Conservation (phyloP, 2,797 vertebrate genomes). For the Sebastes taczanowskii region DNA sequence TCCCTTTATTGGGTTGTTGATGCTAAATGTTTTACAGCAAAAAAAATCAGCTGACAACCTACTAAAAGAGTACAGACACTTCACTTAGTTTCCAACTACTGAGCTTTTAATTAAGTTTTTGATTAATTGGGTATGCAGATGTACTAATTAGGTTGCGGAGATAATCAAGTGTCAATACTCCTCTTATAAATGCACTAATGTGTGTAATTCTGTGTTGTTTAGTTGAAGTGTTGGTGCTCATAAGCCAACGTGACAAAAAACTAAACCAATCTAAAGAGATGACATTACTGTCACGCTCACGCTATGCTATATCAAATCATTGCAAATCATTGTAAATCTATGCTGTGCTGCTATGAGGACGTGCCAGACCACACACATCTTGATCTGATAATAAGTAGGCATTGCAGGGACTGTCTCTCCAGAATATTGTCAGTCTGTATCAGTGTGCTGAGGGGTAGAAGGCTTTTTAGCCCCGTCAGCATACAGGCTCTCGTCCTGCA, state of each 20-base stretch:
- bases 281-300: not conserved
- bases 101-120: not conserved
- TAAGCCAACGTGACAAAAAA: not conserved
- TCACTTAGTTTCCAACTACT: not conserved
- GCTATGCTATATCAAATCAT: not conserved
- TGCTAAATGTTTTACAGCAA: not conserved
- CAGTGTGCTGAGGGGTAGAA: constrained; percentile 11
- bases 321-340: not conserved
- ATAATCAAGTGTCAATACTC: not conserved
- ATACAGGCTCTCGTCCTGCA: constrained; percentile 46
- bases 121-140: not conserved
- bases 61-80: not conserved
- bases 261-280: not conserved
- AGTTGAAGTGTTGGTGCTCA: not conserved
- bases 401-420: not conserved
- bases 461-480: constrained; percentile 69
- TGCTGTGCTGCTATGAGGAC: not conserved
- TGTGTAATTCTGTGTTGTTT: not conserved
- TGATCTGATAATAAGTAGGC: not conserved
- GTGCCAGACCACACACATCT: not conserved
- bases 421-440: constrained; percentile 22
- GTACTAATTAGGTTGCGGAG: not conserved
- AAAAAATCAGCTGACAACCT: not conserved
- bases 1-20: not conserved
- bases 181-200: not conserved